Conservation (phyloP, 92 coral and sea anemone genomes). For the Phenganax marumi region DNA sequence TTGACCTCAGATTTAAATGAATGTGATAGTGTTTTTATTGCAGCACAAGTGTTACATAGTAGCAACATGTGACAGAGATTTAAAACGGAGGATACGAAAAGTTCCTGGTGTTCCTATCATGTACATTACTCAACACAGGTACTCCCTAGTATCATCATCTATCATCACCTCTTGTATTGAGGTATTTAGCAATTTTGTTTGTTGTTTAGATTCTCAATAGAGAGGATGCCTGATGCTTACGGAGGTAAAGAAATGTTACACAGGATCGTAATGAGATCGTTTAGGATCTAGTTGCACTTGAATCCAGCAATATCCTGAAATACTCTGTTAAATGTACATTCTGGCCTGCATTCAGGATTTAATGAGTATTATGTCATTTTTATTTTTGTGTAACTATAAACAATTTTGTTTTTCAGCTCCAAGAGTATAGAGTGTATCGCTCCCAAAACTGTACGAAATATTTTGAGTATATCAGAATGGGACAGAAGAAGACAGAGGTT, state of each 20-base stretch:
- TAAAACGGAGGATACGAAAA: constrained; percentile 91
- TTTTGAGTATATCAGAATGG: too few species aligned
- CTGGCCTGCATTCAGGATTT: too few species aligned
- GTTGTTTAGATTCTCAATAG: constrained; percentile 80
- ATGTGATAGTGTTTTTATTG: neutral
- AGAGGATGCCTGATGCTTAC: constrained; percentile 99
- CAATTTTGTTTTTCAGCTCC: constrained; percentile 7
- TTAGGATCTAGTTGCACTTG: neutral
- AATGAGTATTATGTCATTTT: too few species aligned
- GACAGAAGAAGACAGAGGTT: too few species aligned
- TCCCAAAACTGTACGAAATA: too few species aligned
- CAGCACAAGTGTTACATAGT: constrained; percentile 97
- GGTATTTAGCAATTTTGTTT: neutral
- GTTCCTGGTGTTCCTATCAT: constrained; percentile 97
- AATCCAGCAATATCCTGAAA: too few species aligned
- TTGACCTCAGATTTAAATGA: neutral
- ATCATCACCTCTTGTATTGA: neutral
- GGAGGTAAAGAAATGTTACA: constrained; percentile 68
- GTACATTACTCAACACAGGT: constrained; percentile 98
- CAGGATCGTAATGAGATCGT: neutral
- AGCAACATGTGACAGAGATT: constrained; percentile 95
- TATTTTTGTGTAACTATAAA: too few species aligned
- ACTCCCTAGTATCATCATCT: neutral
- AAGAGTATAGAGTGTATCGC: neutral
- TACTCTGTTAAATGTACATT: too few species aligned